Evolutionary conservation across 1,140 invertebrate species (phyloP).

Genomic region (Platyura marginata): DNA sequence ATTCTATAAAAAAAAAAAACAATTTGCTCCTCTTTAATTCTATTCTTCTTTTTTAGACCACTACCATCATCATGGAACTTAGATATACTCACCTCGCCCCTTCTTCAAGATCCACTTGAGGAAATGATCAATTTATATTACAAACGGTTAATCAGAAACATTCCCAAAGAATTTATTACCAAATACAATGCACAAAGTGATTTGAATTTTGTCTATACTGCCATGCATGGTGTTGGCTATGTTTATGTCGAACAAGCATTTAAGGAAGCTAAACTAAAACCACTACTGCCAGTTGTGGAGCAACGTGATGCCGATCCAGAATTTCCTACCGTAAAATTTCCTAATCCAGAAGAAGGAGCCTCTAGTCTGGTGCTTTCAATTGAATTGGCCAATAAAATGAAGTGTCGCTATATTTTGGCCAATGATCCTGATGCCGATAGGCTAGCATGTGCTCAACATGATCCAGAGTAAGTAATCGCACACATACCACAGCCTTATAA

Average conservation of each 20-base stretch:
- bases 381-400: conserved; percentile 54
- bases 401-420: conserved; percentile 66
- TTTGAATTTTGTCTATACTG: conserved; percentile 73
- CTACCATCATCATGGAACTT: conserved; percentile 45
- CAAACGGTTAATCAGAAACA: conserved; percentile 5
- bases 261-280: conserved; percentile 50
- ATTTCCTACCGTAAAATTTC: conserved; percentile 83
- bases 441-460: conserved; percentile 76
- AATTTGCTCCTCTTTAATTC: conserved; percentile 9
- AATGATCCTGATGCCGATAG: conserved; percentile 99
- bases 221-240: conserved; percentile 96
- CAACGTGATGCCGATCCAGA: conserved; percentile 87
- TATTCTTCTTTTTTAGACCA: conserved; percentile 25
- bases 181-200: conserved; percentile 23
- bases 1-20: conserved; percentile 11
- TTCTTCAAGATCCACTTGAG: conserved; percentile 31
- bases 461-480: conserved; percentile 24
- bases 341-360: conserved; percentile 95
- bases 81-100: conserved; percentile 10
- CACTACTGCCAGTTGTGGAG: conserved; percentile 58
- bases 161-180: conserved; percentile 6
- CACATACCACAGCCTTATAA: no score
- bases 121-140: conserved; percentile 26
- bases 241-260: conserved; percentile 61
- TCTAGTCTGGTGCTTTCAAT: conserved; percentile 75